These are phyloP conservation scores for Pseudopleuronectes americanus DNA, from an alignment of 2,797 vertebrate species.

Conservation along the genomic window DNA sequence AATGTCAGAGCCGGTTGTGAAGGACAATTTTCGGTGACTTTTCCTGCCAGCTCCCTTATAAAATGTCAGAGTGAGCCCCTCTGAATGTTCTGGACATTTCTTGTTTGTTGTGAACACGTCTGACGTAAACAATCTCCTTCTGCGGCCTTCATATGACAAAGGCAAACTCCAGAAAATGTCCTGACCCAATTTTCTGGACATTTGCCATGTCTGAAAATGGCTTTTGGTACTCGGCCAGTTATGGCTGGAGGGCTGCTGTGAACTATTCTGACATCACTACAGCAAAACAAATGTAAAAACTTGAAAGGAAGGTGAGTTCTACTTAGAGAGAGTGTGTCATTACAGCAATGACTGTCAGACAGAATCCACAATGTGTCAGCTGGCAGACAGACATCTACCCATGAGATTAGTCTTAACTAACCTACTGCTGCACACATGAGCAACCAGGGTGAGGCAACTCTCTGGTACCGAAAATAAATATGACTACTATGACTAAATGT, in stretches of 20 bases:
- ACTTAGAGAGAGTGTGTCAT: conserved; percentile 42
- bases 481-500: conserved; percentile 19
- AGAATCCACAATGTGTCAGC: conserved; percentile 58
- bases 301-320: conserved; percentile 34
- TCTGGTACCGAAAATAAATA: conserved; percentile 3
- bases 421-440: conserved; percentile 29
- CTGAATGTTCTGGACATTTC: too few relatives aligned
- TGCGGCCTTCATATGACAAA: too few relatives aligned
- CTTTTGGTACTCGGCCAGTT: neutral
- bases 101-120: too few relatives aligned
- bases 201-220: too few relatives aligned
- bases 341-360: conserved; percentile 41
- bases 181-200: neutral
- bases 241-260: conserved; percentile 6
- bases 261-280: conserved; percentile 32
- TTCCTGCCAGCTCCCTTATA: too few relatives aligned
- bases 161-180: neutral
- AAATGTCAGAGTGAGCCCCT: too few relatives aligned
- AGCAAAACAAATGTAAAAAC: conserved; percentile 56
- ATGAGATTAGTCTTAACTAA: conserved; percentile 35
- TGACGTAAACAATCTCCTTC: too few relatives aligned
- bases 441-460: conserved; percentile 27
- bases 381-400: conserved; percentile 61
- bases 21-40: too few relatives aligned
- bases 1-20: too few relatives aligned